Evolutionary conservation across 64 coral and sea anemone genomes (phyloP).

Genomic region (Platygyra sinensis): DNA sequence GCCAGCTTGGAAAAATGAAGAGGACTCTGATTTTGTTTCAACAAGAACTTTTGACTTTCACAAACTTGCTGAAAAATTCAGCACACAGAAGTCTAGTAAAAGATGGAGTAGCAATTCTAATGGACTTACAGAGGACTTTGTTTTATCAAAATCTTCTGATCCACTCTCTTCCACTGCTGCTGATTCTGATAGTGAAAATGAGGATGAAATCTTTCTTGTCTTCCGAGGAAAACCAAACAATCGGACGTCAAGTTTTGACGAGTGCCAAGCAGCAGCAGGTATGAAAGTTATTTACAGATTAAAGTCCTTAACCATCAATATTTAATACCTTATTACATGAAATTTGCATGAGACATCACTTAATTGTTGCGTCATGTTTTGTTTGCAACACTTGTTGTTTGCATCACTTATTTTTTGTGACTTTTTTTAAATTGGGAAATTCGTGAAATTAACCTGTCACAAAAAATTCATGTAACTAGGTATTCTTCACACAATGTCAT

Average conservation of each 20-base stretch:
- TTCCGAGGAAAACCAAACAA: constrained; percentile 53
- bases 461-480: too few relatives aligned
- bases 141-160: constrained; percentile 32
- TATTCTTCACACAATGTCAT: too few relatives aligned
- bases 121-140: constrained; percentile 42
- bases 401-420: too few relatives aligned
- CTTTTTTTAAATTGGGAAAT: too few relatives aligned
- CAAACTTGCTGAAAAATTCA: constrained; percentile 53
- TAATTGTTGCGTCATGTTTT: too few relatives aligned
- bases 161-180: background rate
- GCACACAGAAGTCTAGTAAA: background rate
- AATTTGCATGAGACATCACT: too few relatives aligned
- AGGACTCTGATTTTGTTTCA: constrained; percentile 12
- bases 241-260: constrained; percentile 58
- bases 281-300: background rate
- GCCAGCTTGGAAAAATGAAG: constrained; percentile 20
- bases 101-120: constrained; percentile 36
- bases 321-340: too few relatives aligned
- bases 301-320: too few relatives aligned
- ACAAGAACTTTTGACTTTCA: constrained; percentile 69
- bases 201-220: constrained; percentile 72
- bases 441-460: too few relatives aligned
- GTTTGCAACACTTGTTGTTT: too few relatives aligned
- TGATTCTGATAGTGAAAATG: constrained; percentile 50
- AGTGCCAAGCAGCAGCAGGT: constrained; percentile 67